Evolutionary conservation across 1,140 invertebrate genomes (phyloP).

Genomic region (Brachionus paranguensis): DNA sequence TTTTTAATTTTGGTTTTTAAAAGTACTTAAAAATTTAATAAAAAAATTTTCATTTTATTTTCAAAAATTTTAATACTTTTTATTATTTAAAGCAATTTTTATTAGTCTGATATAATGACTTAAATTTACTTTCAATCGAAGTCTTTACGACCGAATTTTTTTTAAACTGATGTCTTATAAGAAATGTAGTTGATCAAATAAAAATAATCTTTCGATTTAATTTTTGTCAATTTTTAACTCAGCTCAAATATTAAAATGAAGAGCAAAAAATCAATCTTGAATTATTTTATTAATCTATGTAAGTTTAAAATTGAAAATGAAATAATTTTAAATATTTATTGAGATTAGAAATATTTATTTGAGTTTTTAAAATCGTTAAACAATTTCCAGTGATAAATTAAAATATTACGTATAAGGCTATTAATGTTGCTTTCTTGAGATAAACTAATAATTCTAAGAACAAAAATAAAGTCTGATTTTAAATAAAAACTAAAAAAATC

Average conservation of each 20-base stretch:
- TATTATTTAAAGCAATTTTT: not conserved
- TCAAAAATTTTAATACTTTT: not conserved
- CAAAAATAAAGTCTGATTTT: not conserved
- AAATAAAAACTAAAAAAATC: not conserved
- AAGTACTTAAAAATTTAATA: not conserved
- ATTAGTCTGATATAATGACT: no score
- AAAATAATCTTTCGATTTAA: no score
- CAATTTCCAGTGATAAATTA: slow-evolving; percentile 16
- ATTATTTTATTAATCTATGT: no score
- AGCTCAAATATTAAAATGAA: no score
- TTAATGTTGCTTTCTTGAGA: not conserved
- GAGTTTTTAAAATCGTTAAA: not conserved
- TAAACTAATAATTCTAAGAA: not conserved
- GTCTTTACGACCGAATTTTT: no score
- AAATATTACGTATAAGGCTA: not conserved
- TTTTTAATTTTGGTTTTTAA: not conserved
- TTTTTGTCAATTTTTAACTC: no score
- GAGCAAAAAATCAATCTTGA: no score
- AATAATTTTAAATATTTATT: not conserved
- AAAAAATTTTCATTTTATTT: not conserved
- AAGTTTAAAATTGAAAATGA: not conserved
- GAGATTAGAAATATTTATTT: not conserved
- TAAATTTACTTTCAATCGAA: no score
- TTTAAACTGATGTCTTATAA: no score
- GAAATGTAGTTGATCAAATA: no score